phyloP scores from a whole-genome alignment of 2,797 vertebrate species.

The Loris lydekkerianus region DNA sequence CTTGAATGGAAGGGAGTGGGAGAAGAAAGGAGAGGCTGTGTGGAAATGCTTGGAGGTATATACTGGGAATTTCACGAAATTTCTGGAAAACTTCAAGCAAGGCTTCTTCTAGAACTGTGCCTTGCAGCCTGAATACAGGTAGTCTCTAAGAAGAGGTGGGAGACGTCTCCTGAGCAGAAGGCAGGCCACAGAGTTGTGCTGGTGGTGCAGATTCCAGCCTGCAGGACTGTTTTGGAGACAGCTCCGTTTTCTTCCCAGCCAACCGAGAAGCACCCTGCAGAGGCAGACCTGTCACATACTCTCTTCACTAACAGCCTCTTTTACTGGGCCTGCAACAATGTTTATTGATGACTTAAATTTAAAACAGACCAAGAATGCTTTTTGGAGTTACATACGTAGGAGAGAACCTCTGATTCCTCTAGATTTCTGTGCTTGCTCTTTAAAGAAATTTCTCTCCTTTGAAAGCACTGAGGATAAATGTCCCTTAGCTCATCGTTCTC shows the following conservation, averaged over 20 bases:
- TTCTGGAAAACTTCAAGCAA: conserved; percentile 25
- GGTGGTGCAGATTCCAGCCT: not conserved
- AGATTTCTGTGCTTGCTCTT: not conserved
- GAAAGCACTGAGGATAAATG: not conserved
- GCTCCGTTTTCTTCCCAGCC: not conserved
- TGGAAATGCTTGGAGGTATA: not conserved
- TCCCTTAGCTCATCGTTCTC: not conserved
- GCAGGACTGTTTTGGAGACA: not conserved
- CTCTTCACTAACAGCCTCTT: not conserved
- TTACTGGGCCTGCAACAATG: not conserved
- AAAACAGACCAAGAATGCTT: not conserved
- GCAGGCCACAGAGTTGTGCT: no score
- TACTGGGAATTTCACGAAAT: not conserved
- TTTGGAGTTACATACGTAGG: not conserved
- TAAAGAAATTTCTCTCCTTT: not conserved
- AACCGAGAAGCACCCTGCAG: not conserved
- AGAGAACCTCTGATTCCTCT: not conserved
- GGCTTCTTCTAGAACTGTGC: not conserved
- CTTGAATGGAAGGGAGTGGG: not conserved
- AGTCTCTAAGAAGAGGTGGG: not conserved
- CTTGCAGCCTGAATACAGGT: not conserved
- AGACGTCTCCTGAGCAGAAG: not conserved
- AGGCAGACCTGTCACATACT: not conserved
- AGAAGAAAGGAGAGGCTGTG: not conserved
- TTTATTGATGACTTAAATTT: conserved; percentile 5